Evolutionary conservation across 64 coral and sea anemone genomes (phyloP), one percentile per base, ranked within the genome.

Genomic region (Actinia tenebrosa): DNA sequence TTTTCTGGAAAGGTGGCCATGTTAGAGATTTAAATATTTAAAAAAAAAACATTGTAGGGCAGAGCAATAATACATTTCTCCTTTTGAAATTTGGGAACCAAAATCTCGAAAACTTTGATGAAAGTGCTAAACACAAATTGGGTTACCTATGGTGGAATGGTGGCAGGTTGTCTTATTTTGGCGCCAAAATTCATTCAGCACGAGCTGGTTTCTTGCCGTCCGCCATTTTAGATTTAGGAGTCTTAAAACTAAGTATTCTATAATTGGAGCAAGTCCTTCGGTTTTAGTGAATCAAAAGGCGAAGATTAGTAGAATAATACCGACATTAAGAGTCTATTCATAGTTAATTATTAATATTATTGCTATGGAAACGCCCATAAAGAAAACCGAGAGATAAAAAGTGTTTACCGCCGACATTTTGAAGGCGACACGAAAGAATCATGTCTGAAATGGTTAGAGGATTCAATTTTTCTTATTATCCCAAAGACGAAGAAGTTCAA

Each of bases 401-500:
- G 20, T 53, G 79, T 75, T 75, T 75, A 75, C 79, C 16, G 2
- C 19, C 16, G 44, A 81, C 79, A 81, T 75, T 42, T 75, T 75
- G 10, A 75, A 42, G 79, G 45, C 17, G 44, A 18, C 50, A 20
- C 7, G 5, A 5, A 7, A 81, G 53, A 75, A 75, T 3, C 26
- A 81, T 81, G 79, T 30, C 79, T 53, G 79, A 81, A 37, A 45
- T 81, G 50, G 82, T 87, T 10, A 83, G 75, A 50, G 85, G 88
- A 27, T 88, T 89, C 56, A 89, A 71, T 80, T 75, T 55, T 37
- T 75, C 88, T 4, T 71, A 88, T 93, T 97, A 97, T 85, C 94
- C 94, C 0, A 71, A 77, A 18, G 94, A 97, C 88, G 9, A 47
- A 46, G 79, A 89, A 13, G 94, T 97, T 2, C 90, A 97, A 79